Evolutionary conservation across 2,113 vertebrate species (phyloP).

Genomic region (Ceratotherium simum): DNA sequence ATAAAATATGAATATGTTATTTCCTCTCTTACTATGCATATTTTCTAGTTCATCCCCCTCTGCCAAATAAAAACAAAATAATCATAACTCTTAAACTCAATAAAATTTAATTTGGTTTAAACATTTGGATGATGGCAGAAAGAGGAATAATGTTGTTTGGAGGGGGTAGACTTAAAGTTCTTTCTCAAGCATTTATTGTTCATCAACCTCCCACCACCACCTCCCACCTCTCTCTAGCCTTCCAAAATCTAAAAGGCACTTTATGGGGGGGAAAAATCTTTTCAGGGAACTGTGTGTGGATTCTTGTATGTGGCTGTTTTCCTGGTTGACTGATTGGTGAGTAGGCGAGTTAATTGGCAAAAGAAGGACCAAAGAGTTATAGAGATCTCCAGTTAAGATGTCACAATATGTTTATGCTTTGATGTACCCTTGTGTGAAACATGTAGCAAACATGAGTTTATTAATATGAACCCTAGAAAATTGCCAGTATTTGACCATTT

Average conservation of each 20-base stretch:
- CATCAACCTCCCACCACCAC: background rate
- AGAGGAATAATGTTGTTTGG: background rate
- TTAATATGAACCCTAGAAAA: background rate
- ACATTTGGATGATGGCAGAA: background rate
- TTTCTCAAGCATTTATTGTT: background rate
- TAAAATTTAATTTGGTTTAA: conserved; percentile 29
- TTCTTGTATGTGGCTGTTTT: background rate
- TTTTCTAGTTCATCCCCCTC: conserved; percentile 48
- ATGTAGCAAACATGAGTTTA: background rate
- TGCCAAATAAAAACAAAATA: conserved; percentile 52
- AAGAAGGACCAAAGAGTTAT: background rate
- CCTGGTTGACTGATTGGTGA: background rate
- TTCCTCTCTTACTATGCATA: background rate
- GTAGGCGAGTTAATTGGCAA: no score
- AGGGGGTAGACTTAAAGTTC: background rate
- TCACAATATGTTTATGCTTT: background rate
- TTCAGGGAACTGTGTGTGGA: background rate
- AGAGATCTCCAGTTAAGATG: background rate
- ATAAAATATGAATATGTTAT: conserved; percentile 25
- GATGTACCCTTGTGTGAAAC: background rate
- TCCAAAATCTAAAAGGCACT: background rate
- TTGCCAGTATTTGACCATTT: background rate
- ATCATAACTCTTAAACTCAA: conserved; percentile 35
- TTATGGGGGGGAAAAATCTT: background rate
- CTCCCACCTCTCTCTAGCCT: background rate